phyloP scores from a whole-genome alignment of 2,888 invertebrate species.

The Cosmia pyralina region DNA sequence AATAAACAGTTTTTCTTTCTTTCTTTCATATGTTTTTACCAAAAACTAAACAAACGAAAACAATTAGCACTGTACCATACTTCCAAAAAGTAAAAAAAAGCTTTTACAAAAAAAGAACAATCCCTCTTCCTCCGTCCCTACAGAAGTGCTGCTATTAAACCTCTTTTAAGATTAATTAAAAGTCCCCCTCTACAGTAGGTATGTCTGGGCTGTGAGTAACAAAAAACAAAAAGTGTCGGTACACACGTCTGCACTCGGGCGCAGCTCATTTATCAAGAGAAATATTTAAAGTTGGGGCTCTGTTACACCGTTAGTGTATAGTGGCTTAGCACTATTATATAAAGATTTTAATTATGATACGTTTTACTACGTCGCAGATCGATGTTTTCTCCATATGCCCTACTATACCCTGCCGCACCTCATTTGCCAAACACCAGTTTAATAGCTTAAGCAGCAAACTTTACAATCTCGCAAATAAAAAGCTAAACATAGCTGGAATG shows the following conservation, averaged over 20 bases:
- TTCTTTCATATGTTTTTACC: neutral
- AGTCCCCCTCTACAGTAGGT: conserved; percentile 41
- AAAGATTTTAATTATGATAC: no score
- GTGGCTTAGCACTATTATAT: no score
- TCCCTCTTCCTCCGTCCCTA: conserved; percentile 12
- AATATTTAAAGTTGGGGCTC: conserved; percentile 49
- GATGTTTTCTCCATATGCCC: no score
- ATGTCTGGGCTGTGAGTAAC: conserved; percentile 27
- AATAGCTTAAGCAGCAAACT: no score
- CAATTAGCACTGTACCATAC: conserved; percentile 1
- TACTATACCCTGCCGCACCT: no score
- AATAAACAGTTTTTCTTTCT: no score
- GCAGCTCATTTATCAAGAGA: conserved; percentile 51
- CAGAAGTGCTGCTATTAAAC: conserved; percentile 62
- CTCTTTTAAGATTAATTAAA: conserved; percentile 69
- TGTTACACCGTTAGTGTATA: conserved; percentile 51
- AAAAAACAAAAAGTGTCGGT: conserved; percentile 63
- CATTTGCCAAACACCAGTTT: no score
- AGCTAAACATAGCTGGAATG: no score
- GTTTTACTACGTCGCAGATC: no score
- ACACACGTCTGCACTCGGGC: conserved; percentile 66
- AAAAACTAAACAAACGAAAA: conserved; percentile 8
- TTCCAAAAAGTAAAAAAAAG: neutral
- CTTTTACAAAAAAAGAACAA: conserved; percentile 7
- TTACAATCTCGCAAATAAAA: no score